Percentiles rank a stretch among this genome's conserved stretches.
Evolutionary conservation across 2,888 invertebrate species (phyloP).

Genomic region (Caenorhabditis sulstoni): DNA sequence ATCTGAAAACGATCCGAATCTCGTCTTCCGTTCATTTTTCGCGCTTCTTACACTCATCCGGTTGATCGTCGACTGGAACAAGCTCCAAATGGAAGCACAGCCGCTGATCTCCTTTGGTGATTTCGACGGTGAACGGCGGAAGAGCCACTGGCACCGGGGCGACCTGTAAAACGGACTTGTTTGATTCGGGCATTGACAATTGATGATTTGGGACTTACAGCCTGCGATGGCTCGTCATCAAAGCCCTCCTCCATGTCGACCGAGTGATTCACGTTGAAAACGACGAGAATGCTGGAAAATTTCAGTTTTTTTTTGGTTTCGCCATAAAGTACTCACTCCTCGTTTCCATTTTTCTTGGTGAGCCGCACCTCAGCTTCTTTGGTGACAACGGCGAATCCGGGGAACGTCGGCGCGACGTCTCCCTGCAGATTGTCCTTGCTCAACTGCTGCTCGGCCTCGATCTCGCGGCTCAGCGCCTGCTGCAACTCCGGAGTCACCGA

Average conservation of each 20-base stretch:
- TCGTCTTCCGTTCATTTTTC: not conserved
- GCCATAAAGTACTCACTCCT: slow-evolving; percentile 84
- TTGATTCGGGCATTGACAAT: too few species aligned
- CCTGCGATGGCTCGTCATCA: slow-evolving; percentile 65
- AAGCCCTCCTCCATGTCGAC: slow-evolving; percentile 87
- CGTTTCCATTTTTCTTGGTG: slow-evolving; percentile 82
- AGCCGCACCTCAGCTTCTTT: slow-evolving; percentile 91
- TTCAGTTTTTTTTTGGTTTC: not conserved
- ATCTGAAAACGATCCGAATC: slow-evolving; percentile 86
- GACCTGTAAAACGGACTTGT: slow-evolving; percentile 57
- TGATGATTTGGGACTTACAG: slow-evolving; percentile 20
- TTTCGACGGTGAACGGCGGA: slow-evolving; percentile 92
- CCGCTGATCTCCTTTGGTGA: slow-evolving; percentile 86
- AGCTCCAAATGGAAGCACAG: slow-evolving; percentile 78
- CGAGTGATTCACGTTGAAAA: slow-evolving; percentile 94
- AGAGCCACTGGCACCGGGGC: slow-evolving; percentile 84
- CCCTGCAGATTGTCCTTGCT: slow-evolving; percentile 75
- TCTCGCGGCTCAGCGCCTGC: slow-evolving; percentile 94
- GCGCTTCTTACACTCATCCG: slow-evolving; percentile 79
- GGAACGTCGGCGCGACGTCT: slow-evolving; percentile 85
- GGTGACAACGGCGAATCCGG: slow-evolving; percentile 88
- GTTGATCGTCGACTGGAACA: slow-evolving; percentile 76
- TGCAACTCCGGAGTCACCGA: slow-evolving; percentile 84
- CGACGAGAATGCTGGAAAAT: slow-evolving; percentile 86
- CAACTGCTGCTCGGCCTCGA: slow-evolving; percentile 87